Evolutionary conservation across 2,888 invertebrate species (phyloP).

Genomic region (Scrobipalpa atriplicella): DNA sequence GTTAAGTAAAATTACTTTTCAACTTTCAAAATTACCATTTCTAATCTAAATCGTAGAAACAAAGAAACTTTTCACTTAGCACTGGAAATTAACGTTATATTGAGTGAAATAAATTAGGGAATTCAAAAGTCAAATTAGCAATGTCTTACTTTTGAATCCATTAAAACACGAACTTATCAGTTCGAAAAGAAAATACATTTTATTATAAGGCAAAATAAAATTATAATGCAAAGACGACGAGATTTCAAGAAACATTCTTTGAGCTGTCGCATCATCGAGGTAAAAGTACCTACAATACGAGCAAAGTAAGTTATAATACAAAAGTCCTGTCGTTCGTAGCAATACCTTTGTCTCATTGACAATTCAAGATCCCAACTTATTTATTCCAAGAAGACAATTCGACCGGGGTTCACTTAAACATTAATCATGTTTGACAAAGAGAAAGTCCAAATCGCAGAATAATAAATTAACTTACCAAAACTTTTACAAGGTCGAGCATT

Average conservation of each 20-base stretch:
- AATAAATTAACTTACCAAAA: neutral
- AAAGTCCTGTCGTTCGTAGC: too few species aligned
- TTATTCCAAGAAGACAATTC: neutral
- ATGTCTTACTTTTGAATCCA: neutral
- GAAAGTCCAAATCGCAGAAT: slow-evolving; percentile 7
- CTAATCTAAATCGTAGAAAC: slow-evolving; percentile 53
- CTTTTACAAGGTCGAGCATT: neutral
- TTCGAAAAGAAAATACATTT: too few species aligned
- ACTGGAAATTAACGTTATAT: slow-evolving; percentile 47
- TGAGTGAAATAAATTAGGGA: neutral
- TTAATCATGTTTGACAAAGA: slow-evolving; percentile 3
- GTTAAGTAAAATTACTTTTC: slow-evolving; percentile 49
- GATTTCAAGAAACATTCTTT: too few species aligned
- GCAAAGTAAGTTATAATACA: too few species aligned
- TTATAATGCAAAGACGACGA: neutral
- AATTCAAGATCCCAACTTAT: neutral
- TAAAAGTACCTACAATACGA: too few species aligned
- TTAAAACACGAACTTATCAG: neutral
- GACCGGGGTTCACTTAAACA: slow-evolving; percentile 23
- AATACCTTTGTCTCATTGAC: neutral
- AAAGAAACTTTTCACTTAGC: slow-evolving; percentile 61
- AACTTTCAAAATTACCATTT: slow-evolving; percentile 41
- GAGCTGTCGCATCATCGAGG: too few species aligned
- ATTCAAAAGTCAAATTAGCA: neutral
- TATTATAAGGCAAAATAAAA: neutral